Evolutionary conservation across 2,113 vertebrate genomes (phyloP), one percentile per base, ranked within the genome.

Genomic region (Podilymbus podiceps): DNA sequence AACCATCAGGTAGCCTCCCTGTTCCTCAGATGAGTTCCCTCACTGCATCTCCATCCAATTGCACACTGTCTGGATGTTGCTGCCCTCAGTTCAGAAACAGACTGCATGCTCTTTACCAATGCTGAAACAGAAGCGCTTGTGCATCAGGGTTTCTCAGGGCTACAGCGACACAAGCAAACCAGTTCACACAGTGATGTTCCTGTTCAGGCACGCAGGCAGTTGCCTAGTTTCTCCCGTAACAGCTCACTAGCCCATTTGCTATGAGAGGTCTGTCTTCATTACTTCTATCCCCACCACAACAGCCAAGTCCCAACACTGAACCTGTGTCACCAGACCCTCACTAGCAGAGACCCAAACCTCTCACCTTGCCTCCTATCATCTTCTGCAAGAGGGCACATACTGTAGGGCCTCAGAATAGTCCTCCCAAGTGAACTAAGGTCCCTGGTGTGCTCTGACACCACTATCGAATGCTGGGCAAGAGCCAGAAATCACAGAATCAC

Each of bases 1-100:
- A 72, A 30, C 10, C 21, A 62, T 27, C 53, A 90, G 38, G 33
- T 15, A 92, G 25, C 42, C 62, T 64, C n/a, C 23, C 79, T 66
- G 50, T 13, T 46, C 22, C 52, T 84, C 68, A 74, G 55, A 63
- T 42, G 19, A 67, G 56, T 50, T 90, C 64, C 30, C 40, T 50
- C 56, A 22, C 59, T 67, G 30, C 17, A 60, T 53, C 35, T 59
- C 42, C 38, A 42, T 25, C 31, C 64, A 75, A 19, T 6, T 78
- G 31, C 44, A 55, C 0, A 0, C n/a, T 87, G 33, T 46, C 46
- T 72, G 53, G 27, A 33, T 23, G 27, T 40, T 3, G 0, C 56
- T 68, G 53, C 27, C 24, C 23, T 64, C 81, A 44, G 11, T 8
- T 75, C 63, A 83, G 40, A 42, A 62, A 38, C 12, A 60, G 35